Evolutionary conservation across 2,797 vertebrate species (phyloP), one percentile per base, ranked within the genome.

Genomic region (Gobio occitaniae): DNA sequence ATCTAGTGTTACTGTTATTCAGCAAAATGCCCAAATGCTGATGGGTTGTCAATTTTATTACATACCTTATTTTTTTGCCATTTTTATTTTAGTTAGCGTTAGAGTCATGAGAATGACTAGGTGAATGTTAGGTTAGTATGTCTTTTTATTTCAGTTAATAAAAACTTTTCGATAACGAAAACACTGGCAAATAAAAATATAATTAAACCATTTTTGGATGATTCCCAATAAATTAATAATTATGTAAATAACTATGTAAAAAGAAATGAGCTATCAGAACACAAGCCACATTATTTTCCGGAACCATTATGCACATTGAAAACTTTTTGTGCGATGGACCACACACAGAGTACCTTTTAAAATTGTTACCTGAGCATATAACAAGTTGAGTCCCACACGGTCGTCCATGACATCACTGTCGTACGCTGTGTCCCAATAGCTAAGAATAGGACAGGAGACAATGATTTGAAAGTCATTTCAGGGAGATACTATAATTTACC

Each of bases 341-440:
- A 59, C 56, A 85, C 77, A 66, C 16, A n/a, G 5, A 52, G 61
- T 65, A 25, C 10, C 7, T 38, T 56, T 82, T 65, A 17, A 47
- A 38, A 19, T 44, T 29, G 54, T 94, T 93, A 99, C 98, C 97
- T 99, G 98, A 0, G 96, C 96, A 13, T 99, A 99, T 29, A 99
- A 94, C 91, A 99, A 92, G 90, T 97, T 98, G 82, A 99, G 90
- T 83, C 98, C 97, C 83, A 99, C 96, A 19, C 96, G 93, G 91
- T 97, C 97, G 90, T 99, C 98, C 97, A 99, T 99, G 15, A 98
- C 97, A 8, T 99, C 98, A 0, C 94, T 93, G 0, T 99, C 98
- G 2, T 98, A 99, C 9, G 97, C 95, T 12, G 97, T 96, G 92
- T 99, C 98, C 98, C 98, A 99, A 84, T 99, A 99, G 93, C 98